Percentiles rank a stretch among this genome's conserved stretches.
phyloP scores from a whole-genome alignment of 1,140 invertebrate genomes.

The Cherax quadricarinatus region DNA sequence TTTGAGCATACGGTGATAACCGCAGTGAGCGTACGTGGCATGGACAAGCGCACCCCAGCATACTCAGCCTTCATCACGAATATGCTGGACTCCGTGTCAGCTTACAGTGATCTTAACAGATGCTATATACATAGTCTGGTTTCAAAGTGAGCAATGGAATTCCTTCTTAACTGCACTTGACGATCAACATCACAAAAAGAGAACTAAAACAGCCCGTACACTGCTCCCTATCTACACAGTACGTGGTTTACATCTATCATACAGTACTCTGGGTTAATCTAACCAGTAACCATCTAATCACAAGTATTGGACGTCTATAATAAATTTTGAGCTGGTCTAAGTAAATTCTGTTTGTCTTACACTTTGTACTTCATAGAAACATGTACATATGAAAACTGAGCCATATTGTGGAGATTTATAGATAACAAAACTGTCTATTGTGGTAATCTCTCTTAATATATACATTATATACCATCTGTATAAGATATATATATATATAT shows the following conservation, averaged over 20 bases:
- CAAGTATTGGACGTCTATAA: too few species aligned
- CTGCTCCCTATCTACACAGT: background rate
- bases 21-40: too few species aligned
- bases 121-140: background rate
- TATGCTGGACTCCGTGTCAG: too few species aligned
- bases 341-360: background rate
- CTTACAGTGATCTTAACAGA: background rate
- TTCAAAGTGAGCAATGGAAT: background rate
- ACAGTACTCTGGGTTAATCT: too few species aligned
- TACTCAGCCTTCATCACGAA: too few species aligned
- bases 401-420: too few species aligned
- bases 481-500: background rate
- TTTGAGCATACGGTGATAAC: too few species aligned
- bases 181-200: background rate
- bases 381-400: background rate
- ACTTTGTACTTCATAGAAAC: background rate
- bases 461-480: background rate
- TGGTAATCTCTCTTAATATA: background rate
- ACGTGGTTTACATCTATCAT: background rate
- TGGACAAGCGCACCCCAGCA: too few species aligned
- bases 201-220: too few species aligned
- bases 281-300: too few species aligned
- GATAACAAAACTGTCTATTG: background rate
- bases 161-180: slow-evolving; percentile 25
- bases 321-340: background rate